These are phyloP conservation scores for Ia io DNA, from an alignment of 2,113 vertebrate species.

Conservation along the genomic window DNA sequence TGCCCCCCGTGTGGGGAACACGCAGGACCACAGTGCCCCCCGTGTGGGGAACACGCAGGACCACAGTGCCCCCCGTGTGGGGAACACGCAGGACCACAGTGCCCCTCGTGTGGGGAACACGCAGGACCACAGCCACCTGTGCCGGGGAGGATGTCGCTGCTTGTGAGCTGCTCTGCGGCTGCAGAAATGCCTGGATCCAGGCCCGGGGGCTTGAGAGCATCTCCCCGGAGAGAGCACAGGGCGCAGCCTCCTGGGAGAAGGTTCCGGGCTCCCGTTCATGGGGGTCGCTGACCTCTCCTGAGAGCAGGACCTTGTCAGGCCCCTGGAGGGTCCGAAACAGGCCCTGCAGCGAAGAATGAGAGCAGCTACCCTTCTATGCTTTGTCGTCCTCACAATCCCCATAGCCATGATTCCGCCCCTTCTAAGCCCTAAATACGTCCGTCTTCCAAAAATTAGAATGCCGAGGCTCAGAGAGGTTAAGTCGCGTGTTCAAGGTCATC, in stretches of 20 bases:
- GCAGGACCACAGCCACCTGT: no score
- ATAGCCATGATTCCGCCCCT: not conserved
- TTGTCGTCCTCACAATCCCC: not conserved
- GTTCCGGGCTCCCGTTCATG: not conserved
- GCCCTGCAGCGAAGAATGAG: not conserved
- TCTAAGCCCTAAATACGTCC: not conserved
- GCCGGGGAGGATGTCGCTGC: not conserved
- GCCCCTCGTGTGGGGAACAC: no score
- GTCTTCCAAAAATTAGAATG: not conserved
- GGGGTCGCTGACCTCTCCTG: not conserved
- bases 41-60: not conserved
- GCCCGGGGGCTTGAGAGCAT: not conserved
- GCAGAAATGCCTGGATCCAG: not conserved
- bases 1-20: no score
- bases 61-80: not conserved
- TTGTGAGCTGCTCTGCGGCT: no score
- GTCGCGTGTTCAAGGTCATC: not conserved
- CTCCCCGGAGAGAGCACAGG: not conserved
- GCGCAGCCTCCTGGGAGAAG: no score
- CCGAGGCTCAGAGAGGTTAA: not conserved
- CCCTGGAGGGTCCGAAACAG: not conserved
- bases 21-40: no score
- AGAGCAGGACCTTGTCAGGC: not conserved
- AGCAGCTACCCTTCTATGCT: accelerated
- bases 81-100: not conserved